Evolutionary conservation across 2,888 invertebrate species (phyloP).

Genomic region (Oligia fasciuncula): DNA sequence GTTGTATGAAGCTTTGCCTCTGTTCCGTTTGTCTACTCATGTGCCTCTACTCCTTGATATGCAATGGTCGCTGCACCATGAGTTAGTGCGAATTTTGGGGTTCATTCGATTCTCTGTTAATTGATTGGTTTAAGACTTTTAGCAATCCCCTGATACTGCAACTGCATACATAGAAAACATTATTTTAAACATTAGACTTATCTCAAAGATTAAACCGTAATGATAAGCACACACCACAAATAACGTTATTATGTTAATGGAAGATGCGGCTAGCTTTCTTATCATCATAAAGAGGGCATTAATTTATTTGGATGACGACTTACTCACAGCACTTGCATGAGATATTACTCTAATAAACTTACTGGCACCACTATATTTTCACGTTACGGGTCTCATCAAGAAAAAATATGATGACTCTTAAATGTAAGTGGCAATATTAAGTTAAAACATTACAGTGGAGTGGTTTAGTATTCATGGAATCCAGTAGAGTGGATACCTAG

Average conservation of each 20-base stretch:
- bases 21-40: too few species aligned
- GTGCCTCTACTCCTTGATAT: too few species aligned
- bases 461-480: conserved; percentile 41
- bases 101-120: not conserved
- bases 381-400: conserved; percentile 49
- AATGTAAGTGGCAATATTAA: conserved; percentile 61
- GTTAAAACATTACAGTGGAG: conserved; percentile 56
- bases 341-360: conserved; percentile 49
- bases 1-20: too few species aligned
- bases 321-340: conserved; percentile 20
- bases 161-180: not conserved
- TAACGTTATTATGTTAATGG: conserved; percentile 18
- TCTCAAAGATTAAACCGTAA: not conserved
- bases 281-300: conserved; percentile 17
- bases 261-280: conserved; percentile 5
- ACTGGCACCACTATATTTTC: conserved; percentile 42
- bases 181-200: not conserved
- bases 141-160: not conserved
- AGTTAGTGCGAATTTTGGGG: too few species aligned
- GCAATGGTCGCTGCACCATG: too few species aligned
- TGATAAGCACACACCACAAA: not conserved
- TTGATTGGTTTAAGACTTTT: not conserved
- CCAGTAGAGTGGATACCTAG: conserved; percentile 19
- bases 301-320: conserved; percentile 35
- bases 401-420: conserved; percentile 66